Conservation (phyloP, 2,888 invertebrate species). For the Isoperla grammatica region DNA sequence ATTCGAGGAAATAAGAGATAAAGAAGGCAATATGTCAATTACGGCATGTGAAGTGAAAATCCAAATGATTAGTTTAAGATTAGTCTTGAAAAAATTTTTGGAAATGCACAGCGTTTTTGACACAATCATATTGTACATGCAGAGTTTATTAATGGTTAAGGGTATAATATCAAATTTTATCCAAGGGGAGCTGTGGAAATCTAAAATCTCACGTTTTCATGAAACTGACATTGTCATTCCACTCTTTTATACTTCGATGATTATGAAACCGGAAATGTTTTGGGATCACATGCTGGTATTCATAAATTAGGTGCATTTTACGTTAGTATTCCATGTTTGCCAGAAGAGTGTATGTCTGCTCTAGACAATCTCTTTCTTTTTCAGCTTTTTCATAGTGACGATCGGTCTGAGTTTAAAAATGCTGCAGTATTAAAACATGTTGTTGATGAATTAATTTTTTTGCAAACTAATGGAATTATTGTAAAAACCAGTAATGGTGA, state of each 20-base stretch:
- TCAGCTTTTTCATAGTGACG: constrained; percentile 5
- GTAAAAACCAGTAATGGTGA: no score
- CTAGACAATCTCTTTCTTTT: constrained; percentile 18
- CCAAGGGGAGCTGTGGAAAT: constrained; percentile 6
- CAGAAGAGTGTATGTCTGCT: constrained; percentile 21
- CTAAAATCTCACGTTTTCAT: neutral
- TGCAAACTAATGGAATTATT: no score
- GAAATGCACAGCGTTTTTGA: neutral
- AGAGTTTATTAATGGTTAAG: neutral
- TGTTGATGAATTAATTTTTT: no score
- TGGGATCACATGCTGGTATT: constrained; percentile 23
- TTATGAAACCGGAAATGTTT: constrained; percentile 7
- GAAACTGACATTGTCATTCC: neutral
- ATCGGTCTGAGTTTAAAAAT: neutral
- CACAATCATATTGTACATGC: neutral
- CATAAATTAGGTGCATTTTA: constrained; percentile 24
- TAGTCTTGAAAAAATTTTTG: neutral
- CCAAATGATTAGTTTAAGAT: neutral
- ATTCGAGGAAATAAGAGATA: no score
- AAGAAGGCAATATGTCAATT: neutral
- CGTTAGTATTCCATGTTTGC: constrained; percentile 24
- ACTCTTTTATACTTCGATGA: constrained; percentile 14
- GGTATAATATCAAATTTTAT: constrained; percentile 1
- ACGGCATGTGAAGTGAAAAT: neutral
- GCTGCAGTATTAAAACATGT: no score